Percentiles rank a stretch among this genome's conserved stretches.
These are phyloP conservation scores for Pseudococcus longispinus DNA, from an alignment of 2,888 invertebrate species.

Conservation along the genomic window DNA sequence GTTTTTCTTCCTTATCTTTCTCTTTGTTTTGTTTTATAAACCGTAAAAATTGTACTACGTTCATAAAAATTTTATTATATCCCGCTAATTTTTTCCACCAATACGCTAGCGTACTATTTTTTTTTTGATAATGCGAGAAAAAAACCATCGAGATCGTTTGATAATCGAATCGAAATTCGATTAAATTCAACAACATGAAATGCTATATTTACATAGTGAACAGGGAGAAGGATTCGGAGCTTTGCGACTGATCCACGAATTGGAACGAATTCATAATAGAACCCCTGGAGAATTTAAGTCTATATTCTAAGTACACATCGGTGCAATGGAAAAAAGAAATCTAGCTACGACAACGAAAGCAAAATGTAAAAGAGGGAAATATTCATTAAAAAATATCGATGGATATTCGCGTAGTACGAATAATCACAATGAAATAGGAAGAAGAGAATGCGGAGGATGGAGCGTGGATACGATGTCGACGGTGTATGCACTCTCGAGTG, in stretches of 20 bases:
- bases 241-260: too few species aligned
- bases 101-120: too few species aligned
- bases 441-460: background rate
- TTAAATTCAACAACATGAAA: too few species aligned
- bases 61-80: background rate
- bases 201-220: too few species aligned
- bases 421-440: background rate
- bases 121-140: too few species aligned
- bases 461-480: background rate
- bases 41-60: background rate
- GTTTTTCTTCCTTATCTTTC: background rate
- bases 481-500: conserved; percentile 1
- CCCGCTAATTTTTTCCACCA: background rate
- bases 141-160: too few species aligned
- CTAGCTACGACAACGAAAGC: background rate
- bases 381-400: conserved; percentile 6
- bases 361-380: background rate
- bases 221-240: too few species aligned
- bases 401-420: background rate
- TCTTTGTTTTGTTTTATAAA: background rate
- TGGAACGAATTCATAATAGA: too few species aligned
- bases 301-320: background rate
- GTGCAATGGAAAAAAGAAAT: background rate
- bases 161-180: too few species aligned
- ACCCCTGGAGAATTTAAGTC: background rate